phyloP scores from a whole-genome alignment of 2,888 invertebrate species.

The Heliconius hortense region DNA sequence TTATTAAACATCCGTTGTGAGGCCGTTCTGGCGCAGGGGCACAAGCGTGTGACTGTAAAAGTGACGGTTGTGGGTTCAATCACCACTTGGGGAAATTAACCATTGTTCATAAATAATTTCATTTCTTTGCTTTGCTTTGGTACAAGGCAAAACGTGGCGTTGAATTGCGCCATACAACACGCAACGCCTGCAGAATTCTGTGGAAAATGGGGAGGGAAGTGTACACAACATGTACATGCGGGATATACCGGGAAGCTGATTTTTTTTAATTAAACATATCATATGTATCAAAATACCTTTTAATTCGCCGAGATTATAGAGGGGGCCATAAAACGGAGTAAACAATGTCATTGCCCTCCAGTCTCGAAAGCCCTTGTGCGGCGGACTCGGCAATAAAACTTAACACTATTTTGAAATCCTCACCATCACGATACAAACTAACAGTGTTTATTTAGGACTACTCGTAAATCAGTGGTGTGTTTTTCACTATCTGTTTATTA shows the following conservation, averaged over 20 bases:
- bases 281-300: neutral
- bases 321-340: conserved; percentile 10
- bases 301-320: conserved; percentile 2
- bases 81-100: neutral
- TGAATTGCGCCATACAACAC: no score
- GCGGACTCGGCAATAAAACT: conserved; percentile 32
- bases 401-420: conserved; percentile 35
- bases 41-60: neutral
- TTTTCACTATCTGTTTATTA: conserved; percentile 43
- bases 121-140: neutral
- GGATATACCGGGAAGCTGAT: no score
- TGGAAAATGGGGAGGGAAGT: no score
- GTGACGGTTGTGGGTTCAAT: neutral
- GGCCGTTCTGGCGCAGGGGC: no score
- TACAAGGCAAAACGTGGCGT: no score
- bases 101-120: neutral
- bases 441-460: conserved; percentile 45
- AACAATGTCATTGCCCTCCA: conserved; percentile 31
- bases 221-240: no score
- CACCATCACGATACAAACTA: conserved; percentile 27
- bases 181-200: no score
- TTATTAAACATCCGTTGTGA: no score
- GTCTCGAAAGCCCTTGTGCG: conserved; percentile 17
- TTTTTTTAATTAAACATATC: no score
- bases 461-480: conserved; percentile 43